These are phyloP conservation scores for Triplophysa rosa DNA, from an alignment of 2,113 vertebrate species.

Conservation along the genomic window DNA sequence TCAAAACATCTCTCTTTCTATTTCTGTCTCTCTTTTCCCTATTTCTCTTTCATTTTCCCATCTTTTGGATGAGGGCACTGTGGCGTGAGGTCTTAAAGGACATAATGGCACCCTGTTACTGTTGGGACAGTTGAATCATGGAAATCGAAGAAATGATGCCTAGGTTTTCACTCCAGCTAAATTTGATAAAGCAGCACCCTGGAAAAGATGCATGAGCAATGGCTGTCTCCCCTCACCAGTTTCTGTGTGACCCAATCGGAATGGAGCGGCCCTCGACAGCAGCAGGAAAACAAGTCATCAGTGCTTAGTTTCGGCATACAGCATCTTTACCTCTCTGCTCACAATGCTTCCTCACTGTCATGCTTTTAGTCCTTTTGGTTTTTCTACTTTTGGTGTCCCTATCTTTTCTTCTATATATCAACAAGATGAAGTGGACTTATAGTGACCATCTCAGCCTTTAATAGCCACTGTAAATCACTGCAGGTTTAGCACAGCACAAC, in stretches of 20 bases:
- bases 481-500: constrained; percentile 58
- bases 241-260: background rate
- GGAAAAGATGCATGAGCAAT: constrained; percentile 41
- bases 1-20: background rate
- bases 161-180: constrained; percentile 35
- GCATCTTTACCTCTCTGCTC: constrained; percentile 23
- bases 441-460: constrained; percentile 71
- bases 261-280: background rate
- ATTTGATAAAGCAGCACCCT: constrained; percentile 34
- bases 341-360: background rate
- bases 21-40: background rate
- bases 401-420: constrained; percentile 62
- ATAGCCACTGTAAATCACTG: constrained; percentile 75
- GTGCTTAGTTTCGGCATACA: constrained; percentile 41
- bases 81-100: background rate
- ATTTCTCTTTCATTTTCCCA: constrained; percentile 1
- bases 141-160: constrained; percentile 45
- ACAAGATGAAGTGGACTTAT: constrained; percentile 72
- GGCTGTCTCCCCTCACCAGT: background rate
- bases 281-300: constrained; percentile 43
- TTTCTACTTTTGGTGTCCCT: constrained; percentile 43
- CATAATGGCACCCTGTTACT: background rate
- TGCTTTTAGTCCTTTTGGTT: constrained; percentile 34
- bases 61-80: constrained; percentile 6
- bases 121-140: constrained; percentile 48